These are phyloP conservation scores for Margarornis squamiger DNA, from an alignment of 2,797 vertebrate species.

Conservation along the genomic window DNA sequence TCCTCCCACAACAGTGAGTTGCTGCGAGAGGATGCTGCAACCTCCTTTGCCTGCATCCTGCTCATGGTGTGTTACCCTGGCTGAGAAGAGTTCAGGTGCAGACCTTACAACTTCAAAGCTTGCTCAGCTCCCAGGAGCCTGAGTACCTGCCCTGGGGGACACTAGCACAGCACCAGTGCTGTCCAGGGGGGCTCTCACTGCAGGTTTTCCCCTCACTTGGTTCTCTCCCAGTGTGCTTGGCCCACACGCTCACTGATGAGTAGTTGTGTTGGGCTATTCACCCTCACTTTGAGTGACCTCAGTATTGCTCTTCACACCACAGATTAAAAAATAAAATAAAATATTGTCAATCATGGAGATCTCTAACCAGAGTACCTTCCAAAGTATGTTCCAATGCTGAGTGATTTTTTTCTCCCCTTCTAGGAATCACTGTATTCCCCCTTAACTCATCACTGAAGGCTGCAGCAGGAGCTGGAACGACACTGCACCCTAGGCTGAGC, in stretches of 20 bases:
- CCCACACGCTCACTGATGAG: fast-evolving
- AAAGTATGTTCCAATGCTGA: neutral
- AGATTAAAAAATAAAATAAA: neutral
- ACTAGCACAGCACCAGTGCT: neutral
- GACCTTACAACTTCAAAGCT: neutral
- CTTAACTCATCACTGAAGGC: neutral
- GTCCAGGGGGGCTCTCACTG: neutral
- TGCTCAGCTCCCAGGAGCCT: neutral
- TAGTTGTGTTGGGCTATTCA: fast-evolving
- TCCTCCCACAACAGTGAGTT: neutral
- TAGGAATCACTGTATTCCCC: neutral
- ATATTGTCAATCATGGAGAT: neutral
- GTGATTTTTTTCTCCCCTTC: fast-evolving
- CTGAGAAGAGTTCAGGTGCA: neutral
- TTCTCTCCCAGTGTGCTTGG: neutral
- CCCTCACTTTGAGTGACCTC: neutral
- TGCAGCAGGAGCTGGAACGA: neutral
- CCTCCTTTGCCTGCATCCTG: fast-evolving
- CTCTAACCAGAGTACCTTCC: neutral
- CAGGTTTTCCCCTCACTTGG: neutral
- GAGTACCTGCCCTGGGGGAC: neutral
- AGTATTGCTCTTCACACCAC: neutral
- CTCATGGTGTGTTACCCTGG: fast-evolving
- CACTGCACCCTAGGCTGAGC: neutral
- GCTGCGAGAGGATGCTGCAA: neutral